Percentiles rank a stretch among this genome's conserved stretches.
Evolutionary conservation across 1,140 invertebrate species (phyloP).

Genomic region (Telenomus remus): DNA sequence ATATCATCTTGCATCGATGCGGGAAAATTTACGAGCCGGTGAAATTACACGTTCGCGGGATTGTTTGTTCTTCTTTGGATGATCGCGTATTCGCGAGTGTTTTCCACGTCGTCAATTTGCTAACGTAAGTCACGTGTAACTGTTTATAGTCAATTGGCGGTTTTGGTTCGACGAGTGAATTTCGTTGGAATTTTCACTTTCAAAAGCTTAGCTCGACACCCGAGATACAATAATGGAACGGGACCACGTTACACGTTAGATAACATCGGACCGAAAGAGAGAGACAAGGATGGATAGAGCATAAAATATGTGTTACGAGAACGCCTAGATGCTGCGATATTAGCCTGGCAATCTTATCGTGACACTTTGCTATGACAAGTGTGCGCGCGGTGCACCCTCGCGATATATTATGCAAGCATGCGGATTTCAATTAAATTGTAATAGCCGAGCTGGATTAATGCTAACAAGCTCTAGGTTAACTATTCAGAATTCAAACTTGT

Average conservation of each 20-base stretch:
- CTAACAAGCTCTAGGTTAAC: slow-evolving; percentile 29
- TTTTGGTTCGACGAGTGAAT: slow-evolving; percentile 30
- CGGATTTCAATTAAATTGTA: slow-evolving; percentile 47
- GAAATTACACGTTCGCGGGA: too few relatives aligned
- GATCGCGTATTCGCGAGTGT: slow-evolving; percentile 20
- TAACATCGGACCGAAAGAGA: slow-evolving; percentile 29
- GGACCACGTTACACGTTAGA: slow-evolving; percentile 38
- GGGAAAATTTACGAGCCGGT: too few relatives aligned
- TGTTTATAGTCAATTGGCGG: slow-evolving; percentile 17
- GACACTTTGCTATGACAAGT: slow-evolving; percentile 40
- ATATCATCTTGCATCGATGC: slow-evolving; percentile 27
- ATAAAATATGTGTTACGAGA: slow-evolving; percentile 54
- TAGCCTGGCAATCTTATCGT: slow-evolving; percentile 36
- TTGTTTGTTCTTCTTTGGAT: slow-evolving; percentile 11
- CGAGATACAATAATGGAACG: slow-evolving; percentile 41
- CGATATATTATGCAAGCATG: slow-evolving; percentile 38
- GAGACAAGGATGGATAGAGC: slow-evolving; percentile 8
- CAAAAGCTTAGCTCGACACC: slow-evolving; percentile 20
- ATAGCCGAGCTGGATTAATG: slow-evolving; percentile 30
- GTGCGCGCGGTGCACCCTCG: slow-evolving; percentile 6
- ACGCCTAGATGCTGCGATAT: slow-evolving; percentile 36
- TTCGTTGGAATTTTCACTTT: slow-evolving; percentile 43
- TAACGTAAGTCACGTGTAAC: slow-evolving; percentile 10
- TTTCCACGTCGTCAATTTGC: too few relatives aligned
- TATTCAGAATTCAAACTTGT: slow-evolving; percentile 6